Evolutionary conservation across 2,797 vertebrate species (phyloP).

Genomic region (Hypotaenidia okinawae): DNA sequence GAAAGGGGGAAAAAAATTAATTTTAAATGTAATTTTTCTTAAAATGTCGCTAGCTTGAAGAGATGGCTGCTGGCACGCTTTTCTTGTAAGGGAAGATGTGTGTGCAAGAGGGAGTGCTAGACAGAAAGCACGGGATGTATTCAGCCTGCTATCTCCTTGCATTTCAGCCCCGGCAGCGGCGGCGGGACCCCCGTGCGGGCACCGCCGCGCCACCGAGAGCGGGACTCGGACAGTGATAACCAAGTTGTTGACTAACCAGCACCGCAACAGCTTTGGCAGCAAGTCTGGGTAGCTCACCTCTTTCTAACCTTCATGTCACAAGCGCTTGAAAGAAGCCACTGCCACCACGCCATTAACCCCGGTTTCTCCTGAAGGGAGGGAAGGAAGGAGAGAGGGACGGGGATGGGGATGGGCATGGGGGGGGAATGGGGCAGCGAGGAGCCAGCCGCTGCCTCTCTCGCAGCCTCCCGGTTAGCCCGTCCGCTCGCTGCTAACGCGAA

Average conservation of each 20-base stretch:
- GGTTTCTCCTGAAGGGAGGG: no score
- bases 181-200: background rate
- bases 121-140: slow-evolving; percentile 15
- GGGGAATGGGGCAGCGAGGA: background rate
- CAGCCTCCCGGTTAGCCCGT: background rate
- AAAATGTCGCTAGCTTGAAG: slow-evolving; percentile 27
- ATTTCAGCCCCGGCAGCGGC: background rate
- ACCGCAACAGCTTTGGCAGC: slow-evolving; percentile 62
- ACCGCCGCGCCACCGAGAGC: background rate
- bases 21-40: background rate
- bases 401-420: background rate
- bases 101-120: slow-evolving; percentile 47
- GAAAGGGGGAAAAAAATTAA: background rate
- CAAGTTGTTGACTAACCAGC: slow-evolving; percentile 11
- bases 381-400: no score
- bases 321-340: background rate
- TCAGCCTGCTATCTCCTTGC: background rate
- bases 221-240: background rate
- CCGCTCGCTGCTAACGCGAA: background rate
- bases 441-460: background rate
- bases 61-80: slow-evolving; percentile 33
- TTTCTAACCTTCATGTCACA: slow-evolving; percentile 54
- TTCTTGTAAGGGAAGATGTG: background rate
- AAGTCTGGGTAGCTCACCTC: slow-evolving; percentile 6
- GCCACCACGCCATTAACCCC: background rate